These are phyloP conservation scores for Conomelus anceps DNA, from an alignment of 2,888 invertebrate species.

Conservation along the genomic window DNA sequence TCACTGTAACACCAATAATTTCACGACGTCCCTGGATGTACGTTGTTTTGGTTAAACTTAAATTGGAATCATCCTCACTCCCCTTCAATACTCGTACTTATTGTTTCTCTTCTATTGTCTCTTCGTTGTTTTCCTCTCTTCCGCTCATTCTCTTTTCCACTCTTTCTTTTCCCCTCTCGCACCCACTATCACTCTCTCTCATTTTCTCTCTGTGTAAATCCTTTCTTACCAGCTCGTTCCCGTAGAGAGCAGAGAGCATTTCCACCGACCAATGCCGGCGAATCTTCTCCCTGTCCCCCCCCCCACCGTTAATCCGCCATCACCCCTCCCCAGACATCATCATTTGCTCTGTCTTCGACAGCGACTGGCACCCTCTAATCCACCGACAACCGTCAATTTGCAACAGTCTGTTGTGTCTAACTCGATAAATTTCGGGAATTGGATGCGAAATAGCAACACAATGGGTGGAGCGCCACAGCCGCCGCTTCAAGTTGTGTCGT, in stretches of 20 bases:
- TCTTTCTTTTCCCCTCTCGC: neutral
- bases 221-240: neutral
- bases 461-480: neutral
- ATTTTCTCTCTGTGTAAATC: neutral
- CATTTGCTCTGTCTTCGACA: neutral
- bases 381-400: neutral
- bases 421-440: neutral
- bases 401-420: neutral
- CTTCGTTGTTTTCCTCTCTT: neutral
- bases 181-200: neutral
- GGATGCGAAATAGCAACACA: neutral
- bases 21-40: neutral
- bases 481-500: neutral
- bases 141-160: neutral
- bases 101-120: neutral
- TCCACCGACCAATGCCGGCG: neutral
- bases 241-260: neutral
- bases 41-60: neutral
- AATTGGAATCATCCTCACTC: neutral
- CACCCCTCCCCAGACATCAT: neutral
- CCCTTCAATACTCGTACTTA: neutral
- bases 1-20: neutral
- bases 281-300: neutral
- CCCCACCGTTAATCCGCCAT: neutral
- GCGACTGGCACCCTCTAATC: neutral